These are phyloP conservation scores for Macrostomum cliftonense DNA, from an alignment of 2,888 invertebrate species.

Conservation along the genomic window DNA sequence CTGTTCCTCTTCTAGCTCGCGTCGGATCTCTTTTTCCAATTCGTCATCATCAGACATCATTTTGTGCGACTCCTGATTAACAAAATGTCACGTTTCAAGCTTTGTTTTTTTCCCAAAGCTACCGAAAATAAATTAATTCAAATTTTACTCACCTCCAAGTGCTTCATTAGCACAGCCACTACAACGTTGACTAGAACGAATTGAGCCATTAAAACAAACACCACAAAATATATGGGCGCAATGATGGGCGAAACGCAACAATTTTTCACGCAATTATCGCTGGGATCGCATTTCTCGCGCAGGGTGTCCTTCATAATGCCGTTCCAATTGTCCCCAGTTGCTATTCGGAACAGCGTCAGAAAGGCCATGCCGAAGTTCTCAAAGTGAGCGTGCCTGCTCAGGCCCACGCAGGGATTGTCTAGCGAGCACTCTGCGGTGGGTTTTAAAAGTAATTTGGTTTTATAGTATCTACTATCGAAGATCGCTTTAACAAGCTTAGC, in stretches of 20 bases:
- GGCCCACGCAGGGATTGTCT: constrained; percentile 75
- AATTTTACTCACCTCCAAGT: constrained; percentile 68
- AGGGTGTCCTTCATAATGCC: constrained; percentile 98
- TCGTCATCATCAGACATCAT: constrained; percentile 32
- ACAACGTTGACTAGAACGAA: constrained; percentile 99
- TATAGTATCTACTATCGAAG: too few relatives aligned
- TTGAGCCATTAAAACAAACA: constrained; percentile 98
- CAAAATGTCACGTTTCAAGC: too few relatives aligned
- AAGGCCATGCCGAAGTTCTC: constrained; percentile 94
- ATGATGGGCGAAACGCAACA: constrained; percentile 92
- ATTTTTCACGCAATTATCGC: constrained; percentile 78
- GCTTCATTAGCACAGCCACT: constrained; percentile 98
- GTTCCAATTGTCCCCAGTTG: constrained; percentile 99
- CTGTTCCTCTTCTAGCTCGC: constrained; percentile 17
- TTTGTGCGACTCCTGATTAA: constrained; percentile 50
- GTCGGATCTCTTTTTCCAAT: constrained; percentile 20
- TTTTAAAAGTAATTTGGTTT: too few relatives aligned
- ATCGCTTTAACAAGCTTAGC: too few relatives aligned
- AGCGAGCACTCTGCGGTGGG: constrained; percentile 59
- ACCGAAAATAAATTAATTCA: too few relatives aligned
- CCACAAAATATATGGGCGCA: constrained; percentile 98
- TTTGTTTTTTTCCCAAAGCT: too few relatives aligned
- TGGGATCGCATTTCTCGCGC: constrained; percentile 64
- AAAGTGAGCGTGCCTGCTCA: constrained; percentile 97
- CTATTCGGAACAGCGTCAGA: constrained; percentile 88